These are phyloP conservation scores for Alethe castanea DNA, from an alignment of 2,113 vertebrate genomes.

Conservation along the genomic window DNA sequence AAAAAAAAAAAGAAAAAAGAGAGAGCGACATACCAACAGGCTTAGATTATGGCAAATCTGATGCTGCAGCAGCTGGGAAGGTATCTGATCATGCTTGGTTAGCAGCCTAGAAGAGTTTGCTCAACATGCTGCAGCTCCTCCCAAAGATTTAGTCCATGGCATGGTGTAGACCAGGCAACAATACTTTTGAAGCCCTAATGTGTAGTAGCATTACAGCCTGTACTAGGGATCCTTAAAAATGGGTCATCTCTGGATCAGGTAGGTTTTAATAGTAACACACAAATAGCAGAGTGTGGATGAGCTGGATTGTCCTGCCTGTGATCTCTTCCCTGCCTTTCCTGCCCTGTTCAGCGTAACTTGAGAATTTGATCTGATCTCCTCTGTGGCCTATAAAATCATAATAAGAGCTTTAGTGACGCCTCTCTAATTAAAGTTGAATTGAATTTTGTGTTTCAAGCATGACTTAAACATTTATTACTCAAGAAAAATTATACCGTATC, in stretches of 20 bases:
- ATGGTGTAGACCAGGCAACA: not conserved
- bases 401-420: conserved; percentile 24
- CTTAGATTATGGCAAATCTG: not conserved
- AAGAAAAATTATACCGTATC: conserved; percentile 19
- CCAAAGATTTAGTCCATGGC: not conserved
- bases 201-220: not conserved
- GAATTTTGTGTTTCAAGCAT: conserved; percentile 25
- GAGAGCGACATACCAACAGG: not conserved
- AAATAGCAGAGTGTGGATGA: not conserved
- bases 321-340: not conserved
- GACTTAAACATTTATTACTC: conserved; percentile 27
- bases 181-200: not conserved
- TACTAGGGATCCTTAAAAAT: not conserved
- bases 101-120: not conserved
- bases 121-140: not conserved
- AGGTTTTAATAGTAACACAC: not conserved
- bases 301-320: not conserved
- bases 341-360: not conserved
- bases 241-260: not conserved
- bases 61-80: not conserved
- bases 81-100: not conserved
- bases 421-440: conserved; percentile 34
- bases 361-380: conserved; percentile 25
- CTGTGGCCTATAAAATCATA: conserved; percentile 41
- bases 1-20: not conserved